These are phyloP conservation scores for Neotoma lepida DNA, from an alignment of 2,113 vertebrate species.

Conservation along the genomic window DNA sequence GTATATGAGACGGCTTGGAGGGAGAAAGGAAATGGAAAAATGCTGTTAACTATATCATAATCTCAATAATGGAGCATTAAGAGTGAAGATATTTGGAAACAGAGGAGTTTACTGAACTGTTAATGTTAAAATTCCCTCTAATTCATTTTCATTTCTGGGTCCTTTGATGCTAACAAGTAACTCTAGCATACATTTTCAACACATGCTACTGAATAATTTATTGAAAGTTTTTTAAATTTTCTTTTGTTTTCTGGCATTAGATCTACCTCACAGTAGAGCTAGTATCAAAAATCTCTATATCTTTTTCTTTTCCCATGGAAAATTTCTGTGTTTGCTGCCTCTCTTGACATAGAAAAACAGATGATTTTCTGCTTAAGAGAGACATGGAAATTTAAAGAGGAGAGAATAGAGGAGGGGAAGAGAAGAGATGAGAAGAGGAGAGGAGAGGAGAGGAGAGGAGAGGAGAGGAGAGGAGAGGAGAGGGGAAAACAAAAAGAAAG, in stretches of 20 bases:
- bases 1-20: not conserved
- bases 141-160: not conserved
- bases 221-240: not conserved
- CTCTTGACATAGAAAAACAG: not conserved
- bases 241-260: not conserved
- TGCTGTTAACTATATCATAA: not conserved
- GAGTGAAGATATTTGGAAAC: not conserved
- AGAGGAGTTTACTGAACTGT: not conserved
- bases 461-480: fast-evolving
- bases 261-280: not conserved
- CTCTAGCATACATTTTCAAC: not conserved
- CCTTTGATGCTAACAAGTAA: not conserved
- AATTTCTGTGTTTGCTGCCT: not conserved
- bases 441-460: not conserved
- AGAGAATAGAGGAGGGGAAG: not conserved
- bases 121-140: not conserved
- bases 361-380: not conserved
- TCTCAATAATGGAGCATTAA: not conserved
- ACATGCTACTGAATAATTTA: not conserved
- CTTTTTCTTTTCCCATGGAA: not conserved
- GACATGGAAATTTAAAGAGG: not conserved
- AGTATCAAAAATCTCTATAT: not conserved
- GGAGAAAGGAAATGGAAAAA: not conserved
- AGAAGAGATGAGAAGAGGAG: no score
- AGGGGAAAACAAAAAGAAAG: not conserved